Evolutionary conservation across 1,140 invertebrate species (phyloP), one percentile per base, ranked within the genome.

Genomic region (Medauroidea extradentata): DNA sequence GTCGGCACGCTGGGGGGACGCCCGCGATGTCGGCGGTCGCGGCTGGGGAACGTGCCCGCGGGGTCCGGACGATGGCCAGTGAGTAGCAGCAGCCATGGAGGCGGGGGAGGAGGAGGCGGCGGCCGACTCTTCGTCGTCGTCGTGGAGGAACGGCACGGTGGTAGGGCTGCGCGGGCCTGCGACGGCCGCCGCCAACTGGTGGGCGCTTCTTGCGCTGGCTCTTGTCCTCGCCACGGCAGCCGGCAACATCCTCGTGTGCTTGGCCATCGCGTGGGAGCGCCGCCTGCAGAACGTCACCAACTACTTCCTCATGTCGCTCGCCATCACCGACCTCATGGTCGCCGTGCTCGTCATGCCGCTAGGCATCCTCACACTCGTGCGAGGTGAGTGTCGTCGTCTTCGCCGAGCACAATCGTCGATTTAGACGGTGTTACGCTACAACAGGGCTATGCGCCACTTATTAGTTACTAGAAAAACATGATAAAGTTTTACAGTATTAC

Each of bases 261-360:
- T 96, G 63, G 94, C 94, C 3, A 91, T 99, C 53, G 86, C 87
- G 60, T 86, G 89, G 79, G 93, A 97, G 71, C 81, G 88, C 25
- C 81, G 90, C 14, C 79, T 98, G 56, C 90, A 98, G 71, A 96
- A 96, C 71, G 91, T 97, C 18, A 98, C 96, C 59, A 98, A 98
- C 75, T 95, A 96, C 71, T 96, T 99, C 71, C 83, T 99, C 55
- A 90, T 97, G 83, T 97, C 94, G 13, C 76, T 99, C 66, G 94
- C 96, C 23, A 87, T 97, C 57, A 96, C 95, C 4, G 96, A 98
- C 78, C 81, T 98, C 14, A 86, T 98, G 78, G 94, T 98, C 0
- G 91, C 90, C 3, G 80, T 94, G 8, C 78, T 94, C 54, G 93
- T 96, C 39, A 96, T 96, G 92, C 93, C 93, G 1, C 77, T 95